A percentile compares a stretch with the other conserved stretches of the same genome.
Evolutionary conservation across 1,140 invertebrate species (phyloP).

Genomic region (Oncopodura yosiiana): DNA sequence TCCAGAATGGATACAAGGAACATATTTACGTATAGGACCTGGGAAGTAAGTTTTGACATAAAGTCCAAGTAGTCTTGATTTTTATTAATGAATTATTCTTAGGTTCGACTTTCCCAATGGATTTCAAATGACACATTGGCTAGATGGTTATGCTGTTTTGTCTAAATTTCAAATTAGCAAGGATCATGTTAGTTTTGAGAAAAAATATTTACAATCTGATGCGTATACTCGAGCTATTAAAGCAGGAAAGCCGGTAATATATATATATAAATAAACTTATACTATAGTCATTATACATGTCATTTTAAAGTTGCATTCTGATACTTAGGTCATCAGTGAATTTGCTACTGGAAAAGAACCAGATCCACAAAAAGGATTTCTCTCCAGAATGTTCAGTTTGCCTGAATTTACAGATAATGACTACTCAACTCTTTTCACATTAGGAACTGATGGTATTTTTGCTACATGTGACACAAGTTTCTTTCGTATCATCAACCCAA

Average conservation of each 20-base stretch:
- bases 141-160: conserved; percentile 36
- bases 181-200: conserved; percentile 36
- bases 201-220: conserved; percentile 40
- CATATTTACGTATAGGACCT: conserved; percentile 19
- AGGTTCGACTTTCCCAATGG: conserved; percentile 29
- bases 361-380: conserved; percentile 41
- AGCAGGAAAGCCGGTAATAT: conserved; percentile 38
- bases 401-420: conserved; percentile 42
- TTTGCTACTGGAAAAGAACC: conserved; percentile 41
- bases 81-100: neutral
- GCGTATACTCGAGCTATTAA: conserved; percentile 40
- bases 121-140: conserved; percentile 30
- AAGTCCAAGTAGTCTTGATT: too few relatives aligned
- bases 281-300: too few relatives aligned
- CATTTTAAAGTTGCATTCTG: too few relatives aligned
- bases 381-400: conserved; percentile 37
- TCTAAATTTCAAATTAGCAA: conserved; percentile 40
- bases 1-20: conserved; percentile 22
- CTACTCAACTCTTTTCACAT: conserved; percentile 37
- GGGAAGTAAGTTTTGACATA: too few relatives aligned
- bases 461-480: conserved; percentile 33
- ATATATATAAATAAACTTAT: too few relatives aligned
- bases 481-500: conserved; percentile 17
- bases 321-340: conserved; percentile 40
- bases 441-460: conserved; percentile 41